Conservation (phyloP, 2,797 vertebrate genomes). For the Chiroxiphia lanceolata region DNA sequence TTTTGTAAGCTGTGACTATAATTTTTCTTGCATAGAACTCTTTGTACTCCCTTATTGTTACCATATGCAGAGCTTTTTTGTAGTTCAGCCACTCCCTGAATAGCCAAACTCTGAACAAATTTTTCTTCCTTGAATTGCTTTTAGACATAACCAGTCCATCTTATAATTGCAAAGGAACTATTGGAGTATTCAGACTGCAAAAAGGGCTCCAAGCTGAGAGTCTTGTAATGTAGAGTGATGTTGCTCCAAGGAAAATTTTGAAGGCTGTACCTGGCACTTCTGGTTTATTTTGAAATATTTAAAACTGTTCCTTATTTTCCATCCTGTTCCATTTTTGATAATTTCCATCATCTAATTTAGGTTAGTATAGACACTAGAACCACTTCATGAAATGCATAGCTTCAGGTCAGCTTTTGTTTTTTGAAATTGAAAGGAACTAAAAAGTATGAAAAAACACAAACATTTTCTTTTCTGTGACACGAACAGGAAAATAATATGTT, state of each 20-base stretch:
- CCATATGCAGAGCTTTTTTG: not conserved
- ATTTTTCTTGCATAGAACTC: slow-evolving; percentile 27
- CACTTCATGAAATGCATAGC: not conserved
- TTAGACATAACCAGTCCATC: not conserved
- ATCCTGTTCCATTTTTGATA: not conserved
- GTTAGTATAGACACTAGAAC: not conserved
- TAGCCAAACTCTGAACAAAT: not conserved
- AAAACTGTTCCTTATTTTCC: not conserved
- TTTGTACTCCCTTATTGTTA: slow-evolving; percentile 56
- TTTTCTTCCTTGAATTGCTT: not conserved
- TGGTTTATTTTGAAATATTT: not conserved
- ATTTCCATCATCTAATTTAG: not conserved
- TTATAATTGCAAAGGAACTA: not conserved
- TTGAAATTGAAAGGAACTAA: not conserved
- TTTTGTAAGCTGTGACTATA: slow-evolving; percentile 27
- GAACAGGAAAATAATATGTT: not conserved
- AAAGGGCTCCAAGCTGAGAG: not conserved
- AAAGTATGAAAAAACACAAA: not conserved
- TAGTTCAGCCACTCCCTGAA: not conserved
- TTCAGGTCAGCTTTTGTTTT: not conserved
- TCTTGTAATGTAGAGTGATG: not conserved
- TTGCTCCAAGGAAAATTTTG: not conserved
- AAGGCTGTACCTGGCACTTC: not conserved
- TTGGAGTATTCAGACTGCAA: not conserved
- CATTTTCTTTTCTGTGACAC: not conserved